Evolutionary conservation across 2,113 vertebrate species (phyloP).

Genomic region (Gobius niger): DNA sequence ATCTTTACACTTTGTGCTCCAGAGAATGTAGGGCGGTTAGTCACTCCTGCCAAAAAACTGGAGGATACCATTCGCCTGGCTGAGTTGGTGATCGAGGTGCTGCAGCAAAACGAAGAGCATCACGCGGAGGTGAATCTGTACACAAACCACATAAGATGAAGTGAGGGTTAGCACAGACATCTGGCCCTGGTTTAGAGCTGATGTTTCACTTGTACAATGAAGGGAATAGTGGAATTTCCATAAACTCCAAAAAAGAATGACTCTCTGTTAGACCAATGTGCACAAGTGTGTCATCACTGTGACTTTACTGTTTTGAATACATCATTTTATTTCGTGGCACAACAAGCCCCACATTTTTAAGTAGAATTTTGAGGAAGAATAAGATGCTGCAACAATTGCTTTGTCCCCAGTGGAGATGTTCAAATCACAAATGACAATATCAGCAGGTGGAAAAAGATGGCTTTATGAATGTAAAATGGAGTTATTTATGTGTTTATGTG

Average conservation of each 20-base stretch:
- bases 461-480: conserved; percentile 2
- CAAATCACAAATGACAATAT: conserved; percentile 16
- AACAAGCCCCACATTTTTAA: neutral
- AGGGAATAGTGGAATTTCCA: neutral
- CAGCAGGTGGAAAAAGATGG: neutral
- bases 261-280: neutral
- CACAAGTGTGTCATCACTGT: neutral
- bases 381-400: conserved; percentile 3
- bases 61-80: conserved; percentile 97
- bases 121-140: conserved; percentile 91
- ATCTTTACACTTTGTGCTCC: conserved; percentile 86
- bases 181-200: neutral
- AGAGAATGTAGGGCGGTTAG: conserved; percentile 98
- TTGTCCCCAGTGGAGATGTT: conserved; percentile 12
- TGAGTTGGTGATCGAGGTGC: conserved; percentile 97
- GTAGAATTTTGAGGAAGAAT: conserved; percentile 3
- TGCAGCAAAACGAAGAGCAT: conserved; percentile 98
- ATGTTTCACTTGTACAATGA: neutral
- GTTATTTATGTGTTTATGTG: neutral
- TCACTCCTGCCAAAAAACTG: conserved; percentile 98
- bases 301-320: neutral
- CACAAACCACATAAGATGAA: neutral
- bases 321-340: neutral
- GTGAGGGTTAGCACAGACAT: neutral
- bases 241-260: neutral